Base-by-base conservation (phyloP, 2,888 invertebrate species). In the Gibbula magus region DNA sequence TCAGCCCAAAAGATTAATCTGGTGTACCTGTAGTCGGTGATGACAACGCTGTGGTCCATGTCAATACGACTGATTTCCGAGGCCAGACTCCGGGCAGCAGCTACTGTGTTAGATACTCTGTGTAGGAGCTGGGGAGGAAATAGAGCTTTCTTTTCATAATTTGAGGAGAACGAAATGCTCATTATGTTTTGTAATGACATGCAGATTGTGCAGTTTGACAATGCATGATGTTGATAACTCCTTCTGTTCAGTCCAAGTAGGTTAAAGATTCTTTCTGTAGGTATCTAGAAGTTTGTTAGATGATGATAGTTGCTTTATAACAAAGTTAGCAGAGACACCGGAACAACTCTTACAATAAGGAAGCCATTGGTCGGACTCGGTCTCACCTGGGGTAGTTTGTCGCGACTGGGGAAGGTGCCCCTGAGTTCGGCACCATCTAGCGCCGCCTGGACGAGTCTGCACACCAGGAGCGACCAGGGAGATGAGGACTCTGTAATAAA, bases 41-140 rank as follows among this genome's bases (percentile, higher is more conserved):
- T 54, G 45, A 54, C 20, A 35, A 81, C 45, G 0, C 56, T 25
- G 66, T 81, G 78, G 22, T 54, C 53, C 4, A 78, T 35, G 22
- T 75, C 39, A 52, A 78, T 78, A 20, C 29, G 20, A 29, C 51
- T 78, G 5, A 81, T 39, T 45, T 81, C 78, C 4, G 32, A 29
- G 20, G 66, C 54, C 0, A 81, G 78, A 20, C 54, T 35, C 29
- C 78, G 20, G 10, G 53, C 56, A n/a, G 52, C 56, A 35, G 66
- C 45, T 25, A 54, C 70, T 53, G 67, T 53, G n/a, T 61, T 32
- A 20, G 81, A 81, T 16, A 81, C 54, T 35, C 53, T 51, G 51
- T 67, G 22, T 39, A 81, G 29, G 10, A 81, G 75, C 81, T 81
- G 81, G 22, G 76, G 56, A 16, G 45, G 10, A 45, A 45, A 45